Conservation (phyloP, 1,140 invertebrate species). For the Calliphora vicina region DNA sequence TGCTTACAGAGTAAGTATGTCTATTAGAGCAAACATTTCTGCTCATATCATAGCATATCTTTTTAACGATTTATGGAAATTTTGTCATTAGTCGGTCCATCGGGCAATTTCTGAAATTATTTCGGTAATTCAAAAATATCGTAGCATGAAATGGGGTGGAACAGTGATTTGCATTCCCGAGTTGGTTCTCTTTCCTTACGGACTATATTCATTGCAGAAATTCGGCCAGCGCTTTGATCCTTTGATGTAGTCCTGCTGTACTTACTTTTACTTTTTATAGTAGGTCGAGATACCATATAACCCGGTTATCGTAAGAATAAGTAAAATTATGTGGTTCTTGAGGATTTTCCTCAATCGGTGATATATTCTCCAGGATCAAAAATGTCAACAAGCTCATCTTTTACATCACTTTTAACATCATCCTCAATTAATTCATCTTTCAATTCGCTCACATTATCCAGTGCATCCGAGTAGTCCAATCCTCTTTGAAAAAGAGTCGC, state of each 20-base stretch:
- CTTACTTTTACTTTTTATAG: constrained; percentile 5
- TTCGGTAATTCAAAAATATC: too few relatives aligned
- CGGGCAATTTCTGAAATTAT: too few relatives aligned
- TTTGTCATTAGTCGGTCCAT: too few relatives aligned
- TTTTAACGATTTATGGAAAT: neutral
- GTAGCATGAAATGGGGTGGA: too few relatives aligned
- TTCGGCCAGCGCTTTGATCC: neutral
- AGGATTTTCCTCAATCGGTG: neutral
- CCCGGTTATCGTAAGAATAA: neutral
- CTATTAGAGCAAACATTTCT: neutral
- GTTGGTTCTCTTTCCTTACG: neutral
- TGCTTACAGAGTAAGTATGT: neutral
- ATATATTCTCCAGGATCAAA: neutral
- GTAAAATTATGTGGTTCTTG: neutral
- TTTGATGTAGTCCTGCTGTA: neutral
- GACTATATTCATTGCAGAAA: neutral
- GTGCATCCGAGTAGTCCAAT: neutral
- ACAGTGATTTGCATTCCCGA: neutral
- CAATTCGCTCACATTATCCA: constrained; percentile 8
- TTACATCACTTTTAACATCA: constrained; percentile 11
- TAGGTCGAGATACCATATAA: neutral
- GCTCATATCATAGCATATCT: neutral
- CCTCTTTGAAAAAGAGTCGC: neutral
- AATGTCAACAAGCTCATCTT: neutral
- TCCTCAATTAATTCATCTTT: neutral